Conservation (phyloP, 64 coral and sea anemone genomes). For the Stichodactyla helianthus region DNA sequence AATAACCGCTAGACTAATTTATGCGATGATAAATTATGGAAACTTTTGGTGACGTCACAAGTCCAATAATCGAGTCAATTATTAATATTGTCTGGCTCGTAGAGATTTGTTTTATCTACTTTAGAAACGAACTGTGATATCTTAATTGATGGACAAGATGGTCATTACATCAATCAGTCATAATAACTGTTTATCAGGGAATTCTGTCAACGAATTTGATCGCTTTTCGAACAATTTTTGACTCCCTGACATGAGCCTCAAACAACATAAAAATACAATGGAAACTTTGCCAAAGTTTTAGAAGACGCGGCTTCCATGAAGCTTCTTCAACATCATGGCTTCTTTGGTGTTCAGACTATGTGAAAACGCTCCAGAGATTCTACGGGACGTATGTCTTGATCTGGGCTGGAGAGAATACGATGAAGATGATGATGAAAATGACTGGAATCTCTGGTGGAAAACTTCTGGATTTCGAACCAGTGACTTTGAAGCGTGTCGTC, state of each 20-base stretch:
- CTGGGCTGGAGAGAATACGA: conserved; percentile 78
- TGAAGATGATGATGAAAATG: conserved; percentile 43
- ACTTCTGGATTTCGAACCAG: conserved; percentile 64
- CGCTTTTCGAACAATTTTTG: background rate
- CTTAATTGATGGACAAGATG: background rate
- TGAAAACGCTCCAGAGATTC: conserved; percentile 67
- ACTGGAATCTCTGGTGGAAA: conserved; percentile 92
- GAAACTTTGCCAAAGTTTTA: conserved; percentile 1
- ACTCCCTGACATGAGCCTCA: background rate
- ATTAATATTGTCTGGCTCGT: background rate
- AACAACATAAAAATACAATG: background rate
- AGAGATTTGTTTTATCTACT: background rate
- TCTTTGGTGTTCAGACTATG: conserved; percentile 75
- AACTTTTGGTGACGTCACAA: background rate
- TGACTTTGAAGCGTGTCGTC: conserved; percentile 74
- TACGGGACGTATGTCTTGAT: conserved; percentile 71
- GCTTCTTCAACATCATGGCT: conserved; percentile 34
- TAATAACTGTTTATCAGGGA: background rate
- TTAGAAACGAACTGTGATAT: background rate
- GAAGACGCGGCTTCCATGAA: background rate
- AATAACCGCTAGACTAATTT: background rate
- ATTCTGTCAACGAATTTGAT: background rate
- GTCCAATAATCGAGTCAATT: background rate
- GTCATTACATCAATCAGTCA: background rate
- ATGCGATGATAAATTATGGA: background rate